A percentile compares a stretch with the other conserved stretches of the same genome.
Evolutionary conservation across 2,113 vertebrate species (phyloP).

Genomic region (Lampris megalopsis): DNA sequence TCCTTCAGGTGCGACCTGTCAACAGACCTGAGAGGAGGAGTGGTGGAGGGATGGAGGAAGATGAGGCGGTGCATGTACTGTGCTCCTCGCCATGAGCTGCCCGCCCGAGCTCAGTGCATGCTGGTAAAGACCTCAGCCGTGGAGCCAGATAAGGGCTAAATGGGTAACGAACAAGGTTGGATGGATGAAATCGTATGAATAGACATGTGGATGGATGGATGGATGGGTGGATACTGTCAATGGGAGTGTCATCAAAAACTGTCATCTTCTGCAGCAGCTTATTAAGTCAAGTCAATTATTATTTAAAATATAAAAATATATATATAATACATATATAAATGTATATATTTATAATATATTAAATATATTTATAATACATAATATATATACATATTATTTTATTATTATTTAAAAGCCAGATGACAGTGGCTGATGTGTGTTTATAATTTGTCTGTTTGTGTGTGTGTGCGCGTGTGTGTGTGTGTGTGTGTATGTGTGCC

Average conservation of each 20-base stretch:
- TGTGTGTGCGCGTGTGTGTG: neutral
- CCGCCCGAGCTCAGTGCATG: too few species aligned
- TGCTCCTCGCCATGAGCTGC: too few species aligned
- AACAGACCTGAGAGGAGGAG: constrained; percentile 64
- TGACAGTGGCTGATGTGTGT: constrained; percentile 47
- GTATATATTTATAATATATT: too few species aligned
- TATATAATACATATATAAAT: neutral
- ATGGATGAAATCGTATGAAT: too few species aligned
- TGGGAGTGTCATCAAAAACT: constrained; percentile 28
- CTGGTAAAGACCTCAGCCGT: too few species aligned
- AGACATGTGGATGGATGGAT: too few species aligned
- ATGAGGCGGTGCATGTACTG: constrained; percentile 31
- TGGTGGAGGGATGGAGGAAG: constrained; percentile 26
- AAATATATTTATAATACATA: too few species aligned
- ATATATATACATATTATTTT: constrained; percentile 12
- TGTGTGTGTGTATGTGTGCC: constrained; percentile 7
- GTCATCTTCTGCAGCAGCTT: constrained; percentile 40
- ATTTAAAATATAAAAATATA: neutral
- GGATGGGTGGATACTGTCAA: too few species aligned
- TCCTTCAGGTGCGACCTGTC: constrained; percentile 74
- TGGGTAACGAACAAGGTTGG: too few species aligned
- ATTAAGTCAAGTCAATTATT: neutral
- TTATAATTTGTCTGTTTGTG: neutral
- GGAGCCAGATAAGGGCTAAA: too few species aligned
- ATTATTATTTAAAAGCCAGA: constrained; percentile 21